phyloP scores from a whole-genome alignment of 1,140 invertebrate genomes.

The Pogonomyrmex californicus region DNA sequence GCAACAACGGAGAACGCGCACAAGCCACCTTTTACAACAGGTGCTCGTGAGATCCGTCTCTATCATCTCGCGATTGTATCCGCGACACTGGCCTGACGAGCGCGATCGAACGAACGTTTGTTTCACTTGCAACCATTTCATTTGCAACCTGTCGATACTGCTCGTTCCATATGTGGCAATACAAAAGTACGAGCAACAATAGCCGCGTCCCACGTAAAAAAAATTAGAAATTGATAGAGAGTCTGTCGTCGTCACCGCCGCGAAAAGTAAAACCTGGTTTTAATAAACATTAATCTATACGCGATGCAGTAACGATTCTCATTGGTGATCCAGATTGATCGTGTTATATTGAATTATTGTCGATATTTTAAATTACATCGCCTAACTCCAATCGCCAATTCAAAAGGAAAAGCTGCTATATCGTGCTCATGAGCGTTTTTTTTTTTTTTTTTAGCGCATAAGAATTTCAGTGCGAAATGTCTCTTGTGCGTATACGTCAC shows the following conservation, averaged over 20 bases:
- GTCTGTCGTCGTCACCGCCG: not conserved
- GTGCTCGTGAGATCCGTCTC: slow-evolving; percentile 39
- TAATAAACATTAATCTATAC: not conserved
- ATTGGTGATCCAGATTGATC: not conserved
- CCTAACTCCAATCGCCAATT: not conserved
- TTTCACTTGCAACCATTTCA: slow-evolving; percentile 41
- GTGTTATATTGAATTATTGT: not conserved
- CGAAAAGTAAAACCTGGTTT: not conserved
- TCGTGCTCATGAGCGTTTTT: not conserved
- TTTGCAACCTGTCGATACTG: slow-evolving; percentile 46
- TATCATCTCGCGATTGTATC: slow-evolving; percentile 6
- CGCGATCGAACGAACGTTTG: slow-evolving; percentile 32
- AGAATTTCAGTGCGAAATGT: not conserved
- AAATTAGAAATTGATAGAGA: slow-evolving; percentile 32
- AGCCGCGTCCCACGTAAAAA: not conserved
- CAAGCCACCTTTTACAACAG: slow-evolving; percentile 39
- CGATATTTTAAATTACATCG: not conserved
- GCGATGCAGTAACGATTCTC: not conserved
- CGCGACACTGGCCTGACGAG: slow-evolving; percentile 6
- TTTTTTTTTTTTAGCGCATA: not conserved
- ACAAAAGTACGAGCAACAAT: slow-evolving; percentile 51
- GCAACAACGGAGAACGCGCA: slow-evolving; percentile 41
- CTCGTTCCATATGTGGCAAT: not conserved
- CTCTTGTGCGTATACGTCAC: not conserved
- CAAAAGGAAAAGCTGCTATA: not conserved